A percentile compares a stretch with the other conserved stretches of the same genome.
These are phyloP conservation scores for Recurvirostra avosetta DNA, from an alignment of 2,113 vertebrate species.

Conservation along the genomic window DNA sequence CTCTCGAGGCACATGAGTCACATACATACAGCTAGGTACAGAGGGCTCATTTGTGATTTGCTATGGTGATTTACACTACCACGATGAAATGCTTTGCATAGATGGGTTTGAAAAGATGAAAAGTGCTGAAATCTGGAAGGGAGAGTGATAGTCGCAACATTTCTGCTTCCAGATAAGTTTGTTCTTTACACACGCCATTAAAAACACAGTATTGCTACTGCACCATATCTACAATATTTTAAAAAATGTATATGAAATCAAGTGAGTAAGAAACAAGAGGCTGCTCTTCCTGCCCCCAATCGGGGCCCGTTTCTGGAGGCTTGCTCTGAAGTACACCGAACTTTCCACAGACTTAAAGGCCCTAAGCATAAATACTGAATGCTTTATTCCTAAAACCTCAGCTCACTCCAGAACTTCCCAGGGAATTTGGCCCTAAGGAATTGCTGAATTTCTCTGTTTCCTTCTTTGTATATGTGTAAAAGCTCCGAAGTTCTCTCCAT, in stretches of 20 bases:
- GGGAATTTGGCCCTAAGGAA: neutral
- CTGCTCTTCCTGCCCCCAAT: neutral
- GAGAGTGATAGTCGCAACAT: no score
- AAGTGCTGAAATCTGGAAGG: no score
- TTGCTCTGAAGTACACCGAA: neutral
- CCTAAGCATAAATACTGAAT: neutral
- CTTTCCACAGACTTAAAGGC: neutral
- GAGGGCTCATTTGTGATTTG: no score
- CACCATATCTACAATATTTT: neutral
- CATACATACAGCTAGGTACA: no score
- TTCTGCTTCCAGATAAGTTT: slow-evolving; percentile 3
- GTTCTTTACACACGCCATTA: neutral
- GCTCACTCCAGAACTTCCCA: neutral
- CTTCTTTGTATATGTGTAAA: neutral
- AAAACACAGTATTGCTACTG: neutral
- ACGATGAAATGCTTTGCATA: no score
- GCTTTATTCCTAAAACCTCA: neutral
- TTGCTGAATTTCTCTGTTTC: rapidly evolving
- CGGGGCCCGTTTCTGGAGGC: neutral
- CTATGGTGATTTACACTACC: no score
- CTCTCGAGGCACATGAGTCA: no score
- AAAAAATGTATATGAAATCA: neutral
- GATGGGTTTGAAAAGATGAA: no score
- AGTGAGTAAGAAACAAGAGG: neutral
- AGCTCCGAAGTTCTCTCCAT: neutral